Evolutionary conservation across 1,140 invertebrate genomes (phyloP).

Genomic region (Tetragonula clypearis): DNA sequence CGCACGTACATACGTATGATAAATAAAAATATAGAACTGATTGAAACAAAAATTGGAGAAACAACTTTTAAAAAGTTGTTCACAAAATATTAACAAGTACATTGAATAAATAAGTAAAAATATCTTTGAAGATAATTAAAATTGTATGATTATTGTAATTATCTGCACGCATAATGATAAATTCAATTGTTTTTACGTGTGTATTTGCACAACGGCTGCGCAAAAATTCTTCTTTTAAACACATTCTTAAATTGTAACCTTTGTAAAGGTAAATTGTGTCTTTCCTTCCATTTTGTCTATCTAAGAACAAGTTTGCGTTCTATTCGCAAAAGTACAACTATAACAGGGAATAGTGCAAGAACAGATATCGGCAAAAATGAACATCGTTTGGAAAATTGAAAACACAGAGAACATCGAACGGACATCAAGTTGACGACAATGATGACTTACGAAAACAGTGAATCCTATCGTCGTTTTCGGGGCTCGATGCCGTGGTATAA

Average conservation of each 20-base stretch:
- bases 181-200: too few species aligned
- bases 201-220: too few species aligned
- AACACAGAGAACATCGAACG: not conserved
- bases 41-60: not conserved
- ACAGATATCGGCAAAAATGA: not conserved
- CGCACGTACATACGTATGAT: not conserved
- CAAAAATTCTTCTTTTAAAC: too few species aligned
- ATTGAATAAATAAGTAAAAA: not conserved
- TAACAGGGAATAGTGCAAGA: not conserved
- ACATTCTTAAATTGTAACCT: too few species aligned
- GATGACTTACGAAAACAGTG: slow-evolving; percentile 50
- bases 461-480: slow-evolving; percentile 38
- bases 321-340: not conserved
- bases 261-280: too few species aligned
- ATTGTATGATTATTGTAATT: too few species aligned
- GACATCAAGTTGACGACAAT: not conserved
- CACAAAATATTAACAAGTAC: not conserved
- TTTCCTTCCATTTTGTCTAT: too few species aligned
- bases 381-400: not conserved
- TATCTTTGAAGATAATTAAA: too few species aligned
- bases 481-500: slow-evolving; percentile 38
- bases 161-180: too few species aligned
- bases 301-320: too few species aligned
- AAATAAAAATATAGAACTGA: not conserved
- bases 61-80: not conserved